Percentiles rank a stretch among this genome's conserved stretches.
Conservation (phyloP, 2,888 invertebrate species). For the Amphipyra tragopoginis region DNA sequence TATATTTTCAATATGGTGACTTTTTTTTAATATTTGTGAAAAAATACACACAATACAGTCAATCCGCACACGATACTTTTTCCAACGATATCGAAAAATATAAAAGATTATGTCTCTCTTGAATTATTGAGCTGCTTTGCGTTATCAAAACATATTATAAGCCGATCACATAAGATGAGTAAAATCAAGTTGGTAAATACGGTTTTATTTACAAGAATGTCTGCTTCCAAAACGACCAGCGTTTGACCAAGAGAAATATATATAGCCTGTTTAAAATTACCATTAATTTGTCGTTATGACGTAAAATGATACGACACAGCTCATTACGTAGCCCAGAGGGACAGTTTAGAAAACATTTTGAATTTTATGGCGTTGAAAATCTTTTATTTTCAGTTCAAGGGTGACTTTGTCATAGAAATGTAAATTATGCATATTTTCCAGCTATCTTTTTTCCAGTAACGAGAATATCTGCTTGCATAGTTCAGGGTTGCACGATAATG, state of each 20-base stretch:
- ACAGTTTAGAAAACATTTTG: conserved; percentile 12
- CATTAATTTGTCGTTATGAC: conserved; percentile 35
- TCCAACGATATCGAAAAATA: conserved; percentile 21
- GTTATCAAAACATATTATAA: conserved; percentile 15
- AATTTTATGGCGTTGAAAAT: conserved; percentile 15
- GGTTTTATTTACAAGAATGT: conserved; percentile 16
- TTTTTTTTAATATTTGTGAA: not conserved
- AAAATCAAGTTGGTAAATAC: conserved; percentile 15
- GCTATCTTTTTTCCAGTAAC: conserved; percentile 25
- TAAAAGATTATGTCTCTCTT: conserved; percentile 4
- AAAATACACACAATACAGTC: not conserved
- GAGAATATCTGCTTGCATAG: conserved; percentile 32
- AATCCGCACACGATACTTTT: conserved; percentile 3
- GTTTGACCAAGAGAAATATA: conserved; percentile 18
- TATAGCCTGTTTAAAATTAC: conserved; percentile 36
- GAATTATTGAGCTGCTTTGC: conserved; percentile 1
- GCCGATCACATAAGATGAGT: not conserved
- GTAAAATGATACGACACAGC: conserved; percentile 34
- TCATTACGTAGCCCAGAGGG: conserved; percentile 18
- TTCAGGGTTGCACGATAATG: conserved; percentile 39
- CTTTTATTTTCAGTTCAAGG: conserved; percentile 27
- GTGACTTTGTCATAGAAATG: conserved; percentile 11
- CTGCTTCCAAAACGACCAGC: not conserved
- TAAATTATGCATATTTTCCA: conserved; percentile 9
- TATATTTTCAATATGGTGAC: not conserved